Conservation (phyloP, 2,888 invertebrate species). For the Ctenicera cuprea region DNA sequence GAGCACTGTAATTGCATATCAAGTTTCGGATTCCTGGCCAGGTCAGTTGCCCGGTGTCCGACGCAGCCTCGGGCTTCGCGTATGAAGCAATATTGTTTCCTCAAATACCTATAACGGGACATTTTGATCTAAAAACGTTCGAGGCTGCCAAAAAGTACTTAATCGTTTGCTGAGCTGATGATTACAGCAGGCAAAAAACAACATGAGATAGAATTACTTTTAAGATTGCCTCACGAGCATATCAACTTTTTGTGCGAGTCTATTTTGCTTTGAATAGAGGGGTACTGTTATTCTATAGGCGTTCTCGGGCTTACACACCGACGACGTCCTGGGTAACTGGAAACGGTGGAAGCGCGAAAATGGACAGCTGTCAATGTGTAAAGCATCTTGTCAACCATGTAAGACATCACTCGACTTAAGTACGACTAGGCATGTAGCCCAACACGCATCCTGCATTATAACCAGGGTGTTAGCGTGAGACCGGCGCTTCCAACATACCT, state of each 20-base stretch:
- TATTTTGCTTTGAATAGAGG: constrained; percentile 50
- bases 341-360: constrained; percentile 55
- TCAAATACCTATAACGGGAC: constrained; percentile 64
- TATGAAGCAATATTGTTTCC: constrained; percentile 56
- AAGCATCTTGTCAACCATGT: constrained; percentile 58
- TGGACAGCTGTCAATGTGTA: constrained; percentile 59
- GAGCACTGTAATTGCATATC: constrained; percentile 54
- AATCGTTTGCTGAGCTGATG: constrained; percentile 61
- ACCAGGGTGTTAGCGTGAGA: constrained; percentile 57
- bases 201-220: constrained; percentile 66
- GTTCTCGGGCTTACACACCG: constrained; percentile 41
- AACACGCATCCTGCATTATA: constrained; percentile 56
- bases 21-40: constrained; percentile 52
- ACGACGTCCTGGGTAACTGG: constrained; percentile 48
- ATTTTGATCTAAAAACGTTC: constrained; percentile 62
- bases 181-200: constrained; percentile 58
- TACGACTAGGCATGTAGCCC: constrained; percentile 54
- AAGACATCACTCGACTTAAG: constrained; percentile 55
- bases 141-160: constrained; percentile 68
- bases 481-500: constrained; percentile 51
- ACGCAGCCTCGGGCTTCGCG: constrained; percentile 38
- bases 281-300: constrained; percentile 53
- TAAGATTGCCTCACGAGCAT: constrained; percentile 68
- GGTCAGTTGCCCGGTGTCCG: constrained; percentile 51
- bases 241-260: constrained; percentile 60